Conservation (phyloP, 2,797 vertebrate genomes). For the Aeoliscus strigatus region DNA sequence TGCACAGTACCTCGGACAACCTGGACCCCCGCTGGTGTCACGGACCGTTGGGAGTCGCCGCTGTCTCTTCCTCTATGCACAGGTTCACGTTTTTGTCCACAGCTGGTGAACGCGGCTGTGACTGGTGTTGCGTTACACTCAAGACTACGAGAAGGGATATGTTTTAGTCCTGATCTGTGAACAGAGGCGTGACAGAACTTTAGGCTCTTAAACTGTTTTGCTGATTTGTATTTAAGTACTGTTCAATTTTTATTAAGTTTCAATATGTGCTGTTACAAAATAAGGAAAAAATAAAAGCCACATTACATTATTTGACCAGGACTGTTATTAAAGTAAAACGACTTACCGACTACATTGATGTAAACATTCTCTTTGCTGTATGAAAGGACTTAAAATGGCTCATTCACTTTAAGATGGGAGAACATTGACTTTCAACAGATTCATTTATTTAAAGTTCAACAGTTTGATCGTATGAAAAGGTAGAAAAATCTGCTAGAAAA, state of each 20-base stretch:
- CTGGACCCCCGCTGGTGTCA: slow-evolving; percentile 13
- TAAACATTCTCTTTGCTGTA: too few species aligned
- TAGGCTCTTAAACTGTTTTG: slow-evolving; percentile 28
- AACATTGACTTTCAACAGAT: slow-evolving; percentile 7
- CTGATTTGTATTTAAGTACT: slow-evolving; percentile 25
- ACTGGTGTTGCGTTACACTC: slow-evolving; percentile 19
- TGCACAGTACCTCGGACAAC: slow-evolving; percentile 65
- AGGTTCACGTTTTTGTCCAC: slow-evolving; percentile 37
- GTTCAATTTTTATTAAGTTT: slow-evolving; percentile 14
- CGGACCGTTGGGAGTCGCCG: slow-evolving; percentile 40
- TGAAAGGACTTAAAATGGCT: too few species aligned
- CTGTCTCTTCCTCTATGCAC: slow-evolving; percentile 64
- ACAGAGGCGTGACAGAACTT: slow-evolving; percentile 39
- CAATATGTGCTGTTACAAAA: slow-evolving; percentile 31
- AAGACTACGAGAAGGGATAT: slow-evolving; percentile 45
- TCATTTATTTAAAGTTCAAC: slow-evolving; percentile 38
- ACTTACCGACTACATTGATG: too few species aligned
- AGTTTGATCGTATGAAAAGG: slow-evolving; percentile 32
- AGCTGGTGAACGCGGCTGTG: slow-evolving; percentile 13
- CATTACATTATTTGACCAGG: slow-evolving; percentile 4
- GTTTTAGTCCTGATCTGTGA: slow-evolving; percentile 11
- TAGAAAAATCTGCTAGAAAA: slow-evolving; percentile 33
- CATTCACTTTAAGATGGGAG: too few species aligned
- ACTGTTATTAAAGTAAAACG: slow-evolving; percentile 6
- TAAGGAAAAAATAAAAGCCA: slow-evolving; percentile 29